Evolutionary conservation across 2,797 vertebrate genomes (phyloP), one percentile per base, ranked within the genome.

Genomic region (Neosilurus mollespiculum): DNA sequence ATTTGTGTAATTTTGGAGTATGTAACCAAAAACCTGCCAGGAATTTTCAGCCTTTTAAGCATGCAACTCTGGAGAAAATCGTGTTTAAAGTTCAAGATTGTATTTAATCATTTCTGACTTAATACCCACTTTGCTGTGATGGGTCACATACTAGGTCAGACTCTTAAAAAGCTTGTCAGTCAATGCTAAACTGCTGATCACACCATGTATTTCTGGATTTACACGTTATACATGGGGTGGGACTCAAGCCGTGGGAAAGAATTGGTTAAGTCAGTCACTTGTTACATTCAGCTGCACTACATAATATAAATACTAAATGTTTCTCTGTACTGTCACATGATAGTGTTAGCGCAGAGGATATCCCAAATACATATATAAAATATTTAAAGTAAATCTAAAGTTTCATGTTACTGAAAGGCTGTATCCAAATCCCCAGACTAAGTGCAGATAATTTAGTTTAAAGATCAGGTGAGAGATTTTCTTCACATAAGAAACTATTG

Each of bases 401-500:
- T 9, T 26, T 53, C 67, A n/a, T 58, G 30, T 61, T n/a, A 61
- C 59, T 59, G 37, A 16, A 76, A 59, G 30, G 30, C 26, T 58
- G 24, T 75, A 20, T 61, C 34, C 12, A 30, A 1, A 61, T 9
- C 37, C 34, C 20, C 69, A 53, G 20, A 14, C 43, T 37, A 73
- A 56, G 18, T 78, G 16, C 62, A 77, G 15, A 66, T 66, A 22
- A 2, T 84, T 66, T 37, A 85, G 51, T 85, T 86, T 20, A 26
- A 58, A 80, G 26, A 65, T 24, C 72, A 43, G 67, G 67, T 84
- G 66, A 81, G 67, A 65, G 30, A 43, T 26, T 81, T 54, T 16
- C 37, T 72, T 85, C 64, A 66, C 12, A 69, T 34, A 83, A 61
- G 64, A 75, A 61, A 54, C 80, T 24, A 37, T 78, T 69, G 54